Evolutionary conservation across 2,113 vertebrate species (phyloP).

Genomic region (Corythornis vintsioides): DNA sequence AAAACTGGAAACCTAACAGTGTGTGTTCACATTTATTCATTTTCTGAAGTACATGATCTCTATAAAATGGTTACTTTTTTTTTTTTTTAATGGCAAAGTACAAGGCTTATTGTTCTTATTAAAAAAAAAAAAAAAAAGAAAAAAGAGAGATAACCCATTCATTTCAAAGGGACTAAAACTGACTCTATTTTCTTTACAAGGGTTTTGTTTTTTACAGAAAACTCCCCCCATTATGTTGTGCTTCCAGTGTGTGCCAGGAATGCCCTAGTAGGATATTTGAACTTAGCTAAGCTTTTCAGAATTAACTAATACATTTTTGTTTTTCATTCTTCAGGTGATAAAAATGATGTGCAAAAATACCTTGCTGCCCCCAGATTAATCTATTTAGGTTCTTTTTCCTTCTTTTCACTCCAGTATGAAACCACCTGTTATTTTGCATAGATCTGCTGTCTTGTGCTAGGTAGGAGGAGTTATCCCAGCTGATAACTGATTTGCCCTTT

Average conservation of each 20-base stretch:
- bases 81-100: background rate
- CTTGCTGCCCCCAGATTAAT: accelerated
- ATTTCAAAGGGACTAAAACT: background rate
- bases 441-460: background rate
- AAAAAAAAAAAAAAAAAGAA: background rate
- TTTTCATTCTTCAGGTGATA: background rate
- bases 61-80: background rate
- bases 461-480: background rate
- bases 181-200: background rate
- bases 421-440: background rate
- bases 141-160: background rate
- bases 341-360: background rate
- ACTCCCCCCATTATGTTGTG: background rate
- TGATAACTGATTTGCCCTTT: background rate
- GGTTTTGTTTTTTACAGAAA: background rate
- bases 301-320: background rate
- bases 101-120: background rate
- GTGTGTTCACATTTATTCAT: background rate
- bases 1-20: background rate
- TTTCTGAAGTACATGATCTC: background rate
- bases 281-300: background rate
- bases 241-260: background rate
- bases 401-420: background rate
- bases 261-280: background rate
- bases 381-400: background rate